phyloP scores from a whole-genome alignment of 2,113 vertebrate genomes.

The Jaculus jaculus region DNA sequence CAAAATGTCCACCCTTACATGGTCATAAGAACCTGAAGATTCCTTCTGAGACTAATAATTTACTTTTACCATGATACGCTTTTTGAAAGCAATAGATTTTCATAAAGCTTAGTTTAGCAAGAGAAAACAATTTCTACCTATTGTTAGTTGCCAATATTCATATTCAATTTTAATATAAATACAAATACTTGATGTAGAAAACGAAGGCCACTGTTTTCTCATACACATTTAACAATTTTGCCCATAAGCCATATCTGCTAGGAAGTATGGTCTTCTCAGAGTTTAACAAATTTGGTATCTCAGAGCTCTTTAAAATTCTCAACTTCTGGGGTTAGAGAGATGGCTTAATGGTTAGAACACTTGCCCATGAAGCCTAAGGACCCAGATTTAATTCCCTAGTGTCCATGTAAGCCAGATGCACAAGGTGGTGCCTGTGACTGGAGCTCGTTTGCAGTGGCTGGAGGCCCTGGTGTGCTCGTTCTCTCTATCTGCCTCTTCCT shows the following conservation, averaged over 20 bases:
- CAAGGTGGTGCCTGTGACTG: too few species aligned
- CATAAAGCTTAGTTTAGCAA: neutral
- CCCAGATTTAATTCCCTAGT: too few species aligned
- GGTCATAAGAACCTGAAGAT: neutral
- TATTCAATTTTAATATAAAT: neutral
- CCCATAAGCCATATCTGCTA: neutral
- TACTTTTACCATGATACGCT: neutral
- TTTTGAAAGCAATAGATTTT: constrained; percentile 25
- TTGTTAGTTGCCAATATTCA: neutral
- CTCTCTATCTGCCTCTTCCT: too few species aligned
- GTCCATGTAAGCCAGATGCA: too few species aligned
- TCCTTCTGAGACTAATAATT: neutral
- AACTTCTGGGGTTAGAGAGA: neutral
- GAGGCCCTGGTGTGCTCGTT: too few species aligned
- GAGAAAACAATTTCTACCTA: neutral
- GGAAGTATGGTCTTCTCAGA: neutral
- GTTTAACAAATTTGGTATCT: neutral
- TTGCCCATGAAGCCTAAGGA: too few species aligned
- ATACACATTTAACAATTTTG: neutral
- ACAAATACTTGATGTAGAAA: neutral
- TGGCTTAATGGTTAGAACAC: too few species aligned
- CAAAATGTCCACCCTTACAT: neutral
- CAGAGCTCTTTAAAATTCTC: neutral
- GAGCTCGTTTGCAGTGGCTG: too few species aligned
- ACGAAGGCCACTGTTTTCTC: neutral